Evolutionary conservation across 2,797 vertebrate genomes (phyloP).

Genomic region (Tokudaia tokunoshimensis): DNA sequence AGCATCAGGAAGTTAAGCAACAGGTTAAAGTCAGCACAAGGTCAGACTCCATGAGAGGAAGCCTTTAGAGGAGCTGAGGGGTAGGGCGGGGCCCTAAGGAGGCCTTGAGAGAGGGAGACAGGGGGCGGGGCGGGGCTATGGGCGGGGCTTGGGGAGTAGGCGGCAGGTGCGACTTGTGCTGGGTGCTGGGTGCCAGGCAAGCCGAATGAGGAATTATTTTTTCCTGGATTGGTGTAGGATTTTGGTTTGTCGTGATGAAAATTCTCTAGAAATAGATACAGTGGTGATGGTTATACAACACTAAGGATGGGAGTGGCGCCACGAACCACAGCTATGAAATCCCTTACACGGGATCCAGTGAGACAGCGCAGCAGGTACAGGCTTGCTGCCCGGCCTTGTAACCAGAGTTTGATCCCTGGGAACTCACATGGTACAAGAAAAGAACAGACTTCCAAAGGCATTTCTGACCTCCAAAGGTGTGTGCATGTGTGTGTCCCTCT

Average conservation of each 20-base stretch:
- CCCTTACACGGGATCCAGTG: no score
- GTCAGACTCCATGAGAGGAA: background rate
- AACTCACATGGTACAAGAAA: background rate
- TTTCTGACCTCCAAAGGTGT: background rate
- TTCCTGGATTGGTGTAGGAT: background rate
- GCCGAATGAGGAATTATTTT: background rate
- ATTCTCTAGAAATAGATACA: slow-evolving; percentile 4
- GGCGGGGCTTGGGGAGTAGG: background rate
- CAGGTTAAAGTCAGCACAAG: background rate
- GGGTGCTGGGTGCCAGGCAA: no score
- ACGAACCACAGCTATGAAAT: background rate
- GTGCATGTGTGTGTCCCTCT: background rate
- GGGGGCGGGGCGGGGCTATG: background rate
- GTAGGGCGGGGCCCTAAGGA: background rate
- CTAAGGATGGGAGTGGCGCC: background rate
- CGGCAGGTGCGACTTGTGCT: no score
- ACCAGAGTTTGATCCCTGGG: background rate
- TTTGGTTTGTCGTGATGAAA: background rate
- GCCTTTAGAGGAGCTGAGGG: background rate
- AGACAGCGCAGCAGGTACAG: background rate
- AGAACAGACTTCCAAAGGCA: background rate
- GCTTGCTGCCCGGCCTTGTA: background rate
- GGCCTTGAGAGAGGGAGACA: no score
- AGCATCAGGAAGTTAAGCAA: background rate
- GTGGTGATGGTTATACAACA: background rate